phyloP scores from a whole-genome alignment of 2,113 vertebrate genomes.

The Corythaixoides concolor region DNA sequence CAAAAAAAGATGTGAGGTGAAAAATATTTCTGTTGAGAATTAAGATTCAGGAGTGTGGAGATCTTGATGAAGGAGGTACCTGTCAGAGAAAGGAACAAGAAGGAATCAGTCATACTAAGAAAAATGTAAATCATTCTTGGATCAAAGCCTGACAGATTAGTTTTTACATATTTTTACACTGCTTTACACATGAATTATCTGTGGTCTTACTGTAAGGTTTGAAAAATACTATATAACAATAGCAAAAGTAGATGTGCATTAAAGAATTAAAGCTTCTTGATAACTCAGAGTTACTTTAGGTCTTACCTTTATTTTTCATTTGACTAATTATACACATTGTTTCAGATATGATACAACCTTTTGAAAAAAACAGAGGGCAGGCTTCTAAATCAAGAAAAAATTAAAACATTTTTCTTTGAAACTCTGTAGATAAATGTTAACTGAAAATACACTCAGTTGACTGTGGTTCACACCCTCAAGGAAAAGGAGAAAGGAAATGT shows the following conservation, averaged over 20 bases:
- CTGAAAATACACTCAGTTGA: neutral
- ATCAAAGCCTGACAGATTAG: neutral
- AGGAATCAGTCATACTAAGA: neutral
- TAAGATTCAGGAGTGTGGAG: neutral
- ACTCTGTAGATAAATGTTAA: neutral
- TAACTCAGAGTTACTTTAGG: neutral
- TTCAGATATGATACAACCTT: neutral
- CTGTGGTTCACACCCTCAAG: neutral
- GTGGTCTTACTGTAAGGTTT: neutral
- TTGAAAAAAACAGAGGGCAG: neutral
- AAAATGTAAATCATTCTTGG: neutral
- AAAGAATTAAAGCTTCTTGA: neutral
- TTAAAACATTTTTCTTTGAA: neutral
- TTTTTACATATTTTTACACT: neutral
- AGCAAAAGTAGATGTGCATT: neutral
- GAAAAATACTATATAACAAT: neutral
- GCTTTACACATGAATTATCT: neutral
- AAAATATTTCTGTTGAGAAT: neutral
- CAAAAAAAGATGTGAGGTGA: neutral
- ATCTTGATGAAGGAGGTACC: neutral
- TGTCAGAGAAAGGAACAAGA: neutral
- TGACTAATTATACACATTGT: neutral
- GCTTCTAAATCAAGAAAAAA: neutral
- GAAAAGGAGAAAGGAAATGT: neutral
- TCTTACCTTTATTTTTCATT: neutral